Percentiles rank a stretch among this genome's conserved stretches.
phyloP scores from a whole-genome alignment of 30 jellyfish, hydroid and myxozoan species.

The Aurelia sp. region DNA sequence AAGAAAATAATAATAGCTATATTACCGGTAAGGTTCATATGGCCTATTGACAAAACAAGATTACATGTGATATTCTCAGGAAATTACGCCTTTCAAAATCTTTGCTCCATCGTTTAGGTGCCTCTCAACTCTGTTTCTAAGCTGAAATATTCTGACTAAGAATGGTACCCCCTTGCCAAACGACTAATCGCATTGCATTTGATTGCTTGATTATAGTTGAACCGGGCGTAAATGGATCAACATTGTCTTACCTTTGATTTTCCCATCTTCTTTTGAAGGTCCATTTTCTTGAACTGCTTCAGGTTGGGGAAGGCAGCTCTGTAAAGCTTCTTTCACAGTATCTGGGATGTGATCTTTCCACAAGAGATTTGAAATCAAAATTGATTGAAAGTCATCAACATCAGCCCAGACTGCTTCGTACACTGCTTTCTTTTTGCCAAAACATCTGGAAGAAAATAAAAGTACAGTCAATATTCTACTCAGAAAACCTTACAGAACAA shows the following conservation, averaged over 20 bases:
- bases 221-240: no score
- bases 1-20: no score
- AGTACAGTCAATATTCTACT: not conserved
- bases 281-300: not conserved
- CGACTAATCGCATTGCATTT: not conserved
- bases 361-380: conserved; percentile 87
- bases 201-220: not conserved
- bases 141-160: no score
- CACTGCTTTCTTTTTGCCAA: conserved; percentile 76
- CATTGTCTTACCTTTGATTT: no score
- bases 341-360: conserved; percentile 94
- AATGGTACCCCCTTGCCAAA: no score
- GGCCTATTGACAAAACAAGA: no score
- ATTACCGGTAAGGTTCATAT: no score
- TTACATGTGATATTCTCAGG: no score
- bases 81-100: no score
- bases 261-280: conserved; percentile 14
- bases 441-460: conserved; percentile 49
- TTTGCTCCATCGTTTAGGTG: no score
- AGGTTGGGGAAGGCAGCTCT: conserved; percentile 21
- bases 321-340: conserved; percentile 71
- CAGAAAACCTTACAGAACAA: no score
- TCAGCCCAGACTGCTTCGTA: conserved; percentile 90
- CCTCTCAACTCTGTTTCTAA: no score
- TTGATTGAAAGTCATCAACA: conserved; percentile 89